phyloP scores from a whole-genome alignment of 2,888 invertebrate species.

The Eristalinus sepulchralis region DNA sequence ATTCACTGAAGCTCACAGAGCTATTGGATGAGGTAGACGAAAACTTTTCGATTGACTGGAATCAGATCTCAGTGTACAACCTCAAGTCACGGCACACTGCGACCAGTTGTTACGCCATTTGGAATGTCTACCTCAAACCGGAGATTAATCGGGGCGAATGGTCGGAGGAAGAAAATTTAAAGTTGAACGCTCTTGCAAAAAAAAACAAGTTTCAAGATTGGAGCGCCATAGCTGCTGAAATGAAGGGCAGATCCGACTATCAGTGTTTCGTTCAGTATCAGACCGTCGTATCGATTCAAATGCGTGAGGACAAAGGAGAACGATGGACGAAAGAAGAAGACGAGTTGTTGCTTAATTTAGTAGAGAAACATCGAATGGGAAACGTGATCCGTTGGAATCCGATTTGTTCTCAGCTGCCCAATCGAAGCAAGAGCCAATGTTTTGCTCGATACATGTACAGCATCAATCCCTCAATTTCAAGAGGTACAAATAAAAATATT shows the following conservation, averaged over 20 bases:
- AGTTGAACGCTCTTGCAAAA: constrained; percentile 79
- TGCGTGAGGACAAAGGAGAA: constrained; percentile 74
- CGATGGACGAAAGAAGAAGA: constrained; percentile 88
- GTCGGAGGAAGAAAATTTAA: constrained; percentile 82
- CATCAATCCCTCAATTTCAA: constrained; percentile 76
- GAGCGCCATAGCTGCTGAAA: constrained; percentile 84
- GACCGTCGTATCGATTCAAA: constrained; percentile 80
- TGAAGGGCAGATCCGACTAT: constrained; percentile 85
- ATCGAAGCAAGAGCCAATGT: constrained; percentile 85
- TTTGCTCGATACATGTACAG: constrained; percentile 83
- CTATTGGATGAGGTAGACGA: constrained; percentile 68
- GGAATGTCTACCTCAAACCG: constrained; percentile 88
- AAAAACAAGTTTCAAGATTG: constrained; percentile 84
- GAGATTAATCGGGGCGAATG: constrained; percentile 84
- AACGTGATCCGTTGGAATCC: constrained; percentile 88
- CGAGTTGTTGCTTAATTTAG: constrained; percentile 83
- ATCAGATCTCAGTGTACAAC: constrained; percentile 75
- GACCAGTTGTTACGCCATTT: constrained; percentile 86
- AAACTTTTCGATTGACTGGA: constrained; percentile 78
- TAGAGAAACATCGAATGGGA: constrained; percentile 85
- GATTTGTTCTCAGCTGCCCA: constrained; percentile 84
- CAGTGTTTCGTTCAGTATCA: constrained; percentile 87
- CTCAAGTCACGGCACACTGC: constrained; percentile 83
- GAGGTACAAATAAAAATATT: constrained; percentile 73
- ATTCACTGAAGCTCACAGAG: constrained; percentile 64